Evolutionary conservation across 2,113 vertebrate genomes (phyloP).

Genomic region (human): GRCh38 chrX:130562001-130562500

Average conservation of each 20-base stretch:
- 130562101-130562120: background rate
- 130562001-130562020: conserved; percentile 28
- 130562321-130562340: background rate
- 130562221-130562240: background rate
- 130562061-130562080: background rate
- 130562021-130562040: background rate
- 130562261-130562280: background rate
- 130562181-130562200: background rate
- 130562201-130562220: background rate
- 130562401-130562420: background rate
- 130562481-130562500: background rate
- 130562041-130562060: background rate
- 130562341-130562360: background rate
- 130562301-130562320: background rate
- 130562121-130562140: background rate
- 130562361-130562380: background rate
- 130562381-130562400: background rate
- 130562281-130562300: background rate
- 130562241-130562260: background rate
- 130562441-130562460: background rate
- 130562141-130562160: background rate
- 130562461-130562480: background rate
- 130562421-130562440: background rate
- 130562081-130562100: conserved; percentile 20
- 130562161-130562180: background rate